phyloP scores from a whole-genome alignment of 2,113 vertebrate species.

The Elephas maximus region DNA sequence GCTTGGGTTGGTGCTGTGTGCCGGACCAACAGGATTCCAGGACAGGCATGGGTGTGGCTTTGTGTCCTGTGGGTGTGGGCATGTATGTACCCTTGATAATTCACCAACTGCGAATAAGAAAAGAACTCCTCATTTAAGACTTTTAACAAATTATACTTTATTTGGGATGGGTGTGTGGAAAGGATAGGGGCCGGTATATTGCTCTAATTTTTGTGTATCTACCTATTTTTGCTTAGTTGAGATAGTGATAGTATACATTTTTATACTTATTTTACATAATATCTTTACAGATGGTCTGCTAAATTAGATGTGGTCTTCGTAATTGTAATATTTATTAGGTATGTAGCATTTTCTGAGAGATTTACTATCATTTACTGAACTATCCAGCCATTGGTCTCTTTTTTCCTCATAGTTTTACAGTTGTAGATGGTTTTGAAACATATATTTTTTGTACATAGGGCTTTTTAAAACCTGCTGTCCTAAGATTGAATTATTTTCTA shows the following conservation, averaged over 20 bases:
- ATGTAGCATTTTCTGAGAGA: background rate
- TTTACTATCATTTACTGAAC: background rate
- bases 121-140: background rate
- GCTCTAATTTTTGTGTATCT: background rate
- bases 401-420: background rate
- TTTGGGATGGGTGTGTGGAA: background rate
- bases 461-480: background rate
- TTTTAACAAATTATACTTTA: background rate
- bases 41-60: background rate
- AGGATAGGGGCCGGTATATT: background rate
- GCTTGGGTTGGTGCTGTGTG: background rate
- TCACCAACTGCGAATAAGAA: background rate
- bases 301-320: background rate
- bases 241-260: background rate
- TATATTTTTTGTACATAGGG: background rate
- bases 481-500: constrained; percentile 17
- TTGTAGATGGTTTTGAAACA: constrained; percentile 40
- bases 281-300: background rate
- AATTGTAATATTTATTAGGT: background rate
- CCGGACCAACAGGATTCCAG: background rate
- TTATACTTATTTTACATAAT: background rate
- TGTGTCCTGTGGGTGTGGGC: rapidly evolving
- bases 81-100: background rate
- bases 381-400: background rate
- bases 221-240: background rate